These are phyloP conservation scores for Etheostoma spectabile DNA, from an alignment of 2,113 vertebrate genomes.

Conservation along the genomic window DNA sequence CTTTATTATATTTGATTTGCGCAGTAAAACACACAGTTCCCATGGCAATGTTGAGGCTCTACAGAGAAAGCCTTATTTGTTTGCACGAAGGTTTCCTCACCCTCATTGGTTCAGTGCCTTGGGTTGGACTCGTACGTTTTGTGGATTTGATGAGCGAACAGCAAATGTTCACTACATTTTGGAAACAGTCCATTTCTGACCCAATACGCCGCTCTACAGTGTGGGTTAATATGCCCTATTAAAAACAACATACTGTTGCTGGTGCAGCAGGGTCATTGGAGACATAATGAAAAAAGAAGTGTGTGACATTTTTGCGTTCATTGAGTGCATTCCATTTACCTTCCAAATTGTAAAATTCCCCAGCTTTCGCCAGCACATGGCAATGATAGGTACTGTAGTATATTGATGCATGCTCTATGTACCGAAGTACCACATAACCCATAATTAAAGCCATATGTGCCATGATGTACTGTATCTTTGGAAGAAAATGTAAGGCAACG, in stretches of 20 bases:
- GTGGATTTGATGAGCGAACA: constrained; percentile 64
- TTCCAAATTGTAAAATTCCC: constrained; percentile 38
- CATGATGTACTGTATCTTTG: constrained; percentile 36
- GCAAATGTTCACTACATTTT: constrained; percentile 58
- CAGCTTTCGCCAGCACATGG: constrained; percentile 32
- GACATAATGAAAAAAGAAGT: constrained; percentile 38
- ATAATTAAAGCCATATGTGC: constrained; percentile 63
- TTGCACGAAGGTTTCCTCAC: constrained; percentile 61
- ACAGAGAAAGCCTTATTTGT: constrained; percentile 74
- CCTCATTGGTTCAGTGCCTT: constrained; percentile 60
- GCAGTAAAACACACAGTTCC: constrained; percentile 72
- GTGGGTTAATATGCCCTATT: constrained; percentile 47
- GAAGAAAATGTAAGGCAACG: constrained; percentile 32
- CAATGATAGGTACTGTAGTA: constrained; percentile 43
- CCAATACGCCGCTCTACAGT: constrained; percentile 36
- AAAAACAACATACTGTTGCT: constrained; percentile 61
- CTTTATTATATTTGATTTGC: constrained; percentile 73
- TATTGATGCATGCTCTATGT: constrained; percentile 32
- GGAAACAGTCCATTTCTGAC: constrained; percentile 60
- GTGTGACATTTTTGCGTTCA: constrained; percentile 50
- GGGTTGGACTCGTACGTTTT: constrained; percentile 63
- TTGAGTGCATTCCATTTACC: constrained; percentile 51
- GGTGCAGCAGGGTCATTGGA: constrained; percentile 50
- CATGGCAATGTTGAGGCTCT: constrained; percentile 61
- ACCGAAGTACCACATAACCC: constrained; percentile 41